phyloP scores from a whole-genome alignment of 1,140 invertebrate genomes.

The Caenorhabditis tropicalis region DNA sequence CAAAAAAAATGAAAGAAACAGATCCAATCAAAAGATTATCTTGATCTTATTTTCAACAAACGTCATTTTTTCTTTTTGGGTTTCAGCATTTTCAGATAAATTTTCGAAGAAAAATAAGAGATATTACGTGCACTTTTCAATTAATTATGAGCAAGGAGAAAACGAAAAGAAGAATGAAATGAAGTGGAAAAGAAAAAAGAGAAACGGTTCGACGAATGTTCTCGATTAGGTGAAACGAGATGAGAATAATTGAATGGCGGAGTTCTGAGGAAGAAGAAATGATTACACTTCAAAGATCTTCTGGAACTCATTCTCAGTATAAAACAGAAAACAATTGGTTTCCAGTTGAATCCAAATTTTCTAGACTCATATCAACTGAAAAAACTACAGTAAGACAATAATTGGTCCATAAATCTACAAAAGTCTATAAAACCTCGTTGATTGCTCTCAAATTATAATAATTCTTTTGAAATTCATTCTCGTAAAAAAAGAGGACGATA shows the following conservation, averaged over 20 bases:
- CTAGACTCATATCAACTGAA: no score
- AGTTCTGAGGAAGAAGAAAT: no score
- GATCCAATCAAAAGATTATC: background rate
- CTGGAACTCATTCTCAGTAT: no score
- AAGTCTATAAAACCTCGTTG: no score
- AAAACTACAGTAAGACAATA: no score
- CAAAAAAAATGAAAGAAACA: background rate
- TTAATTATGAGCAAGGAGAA: slow-evolving; percentile 1
- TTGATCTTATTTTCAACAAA: background rate
- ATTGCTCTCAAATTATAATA: no score
- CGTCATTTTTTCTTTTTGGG: background rate
- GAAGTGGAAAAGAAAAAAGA: slow-evolving; percentile 4
- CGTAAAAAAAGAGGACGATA: no score
- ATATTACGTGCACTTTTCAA: slow-evolving; percentile 14
- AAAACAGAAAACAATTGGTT: no score
- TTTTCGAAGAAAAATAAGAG: background rate
- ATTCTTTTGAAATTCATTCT: no score
- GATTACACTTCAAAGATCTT: no score
- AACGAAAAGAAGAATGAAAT: background rate
- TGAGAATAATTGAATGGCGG: background rate
- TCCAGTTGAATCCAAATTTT: no score
- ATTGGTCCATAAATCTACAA: no score
- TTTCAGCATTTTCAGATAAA: background rate
- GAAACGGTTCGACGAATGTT: slow-evolving; percentile 40
- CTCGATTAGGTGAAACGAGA: background rate